Conservation (phyloP, 1,140 invertebrate genomes). For the Alviniconcha marisindica region DNA sequence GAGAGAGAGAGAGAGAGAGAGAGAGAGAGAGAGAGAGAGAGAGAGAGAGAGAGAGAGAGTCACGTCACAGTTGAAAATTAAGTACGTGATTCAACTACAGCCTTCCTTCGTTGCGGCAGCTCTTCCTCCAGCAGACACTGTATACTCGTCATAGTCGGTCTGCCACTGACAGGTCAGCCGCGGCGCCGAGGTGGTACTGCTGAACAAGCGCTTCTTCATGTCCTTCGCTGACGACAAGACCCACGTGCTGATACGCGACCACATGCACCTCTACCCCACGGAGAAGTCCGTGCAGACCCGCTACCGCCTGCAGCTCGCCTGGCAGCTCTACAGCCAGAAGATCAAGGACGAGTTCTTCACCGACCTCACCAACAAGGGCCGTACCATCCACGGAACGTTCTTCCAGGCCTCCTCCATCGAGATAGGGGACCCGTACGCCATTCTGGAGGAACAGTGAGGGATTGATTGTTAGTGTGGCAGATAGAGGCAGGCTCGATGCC, state of each 20-base stretch:
- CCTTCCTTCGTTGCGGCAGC: too few species aligned
- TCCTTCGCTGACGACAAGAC: constrained; percentile 2
- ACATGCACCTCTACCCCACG: constrained; percentile 19
- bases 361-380: neutral
- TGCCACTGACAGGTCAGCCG: constrained; percentile 5
- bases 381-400: neutral
- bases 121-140: too few species aligned
- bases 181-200: constrained; percentile 25
- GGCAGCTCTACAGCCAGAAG: constrained; percentile 4
- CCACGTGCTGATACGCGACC: neutral
- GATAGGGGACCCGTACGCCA: neutral
- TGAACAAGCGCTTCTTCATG: constrained; percentile 31
- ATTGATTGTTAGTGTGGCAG: neutral
- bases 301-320: constrained; percentile 18
- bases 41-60: too few species aligned
- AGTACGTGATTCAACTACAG: too few species aligned
- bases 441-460: neutral
- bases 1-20: too few species aligned
- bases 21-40: too few species aligned
- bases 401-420: neutral
- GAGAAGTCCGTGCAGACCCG: constrained; percentile 7
- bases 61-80: too few species aligned
- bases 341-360: neutral
- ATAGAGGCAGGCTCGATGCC: neutral
- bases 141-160: too few species aligned